Percentiles rank a stretch among this genome's conserved stretches.
Evolutionary conservation across 2,113 vertebrate genomes (phyloP).

Genomic region (Lepus timidus): DNA sequence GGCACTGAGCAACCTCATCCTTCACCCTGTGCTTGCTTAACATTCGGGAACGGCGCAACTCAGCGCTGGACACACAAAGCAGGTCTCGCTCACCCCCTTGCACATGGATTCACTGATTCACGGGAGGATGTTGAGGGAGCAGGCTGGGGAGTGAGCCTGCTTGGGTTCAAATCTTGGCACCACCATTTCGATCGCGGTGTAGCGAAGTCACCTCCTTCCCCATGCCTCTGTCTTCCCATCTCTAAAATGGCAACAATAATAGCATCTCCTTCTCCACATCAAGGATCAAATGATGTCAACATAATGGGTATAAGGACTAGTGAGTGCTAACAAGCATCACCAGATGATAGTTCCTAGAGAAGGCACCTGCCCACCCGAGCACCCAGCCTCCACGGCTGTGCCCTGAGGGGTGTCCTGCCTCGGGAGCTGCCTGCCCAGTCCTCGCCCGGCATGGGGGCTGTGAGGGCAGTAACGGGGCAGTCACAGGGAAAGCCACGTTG

Average conservation of each 20-base stretch:
- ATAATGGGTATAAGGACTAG: neutral
- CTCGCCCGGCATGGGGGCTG: neutral
- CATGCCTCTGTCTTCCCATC: neutral
- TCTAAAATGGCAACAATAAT: neutral
- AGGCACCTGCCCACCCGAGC: neutral
- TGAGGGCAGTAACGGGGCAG: neutral
- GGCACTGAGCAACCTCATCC: neutral
- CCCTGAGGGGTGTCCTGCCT: accelerated
- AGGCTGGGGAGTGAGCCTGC: neutral
- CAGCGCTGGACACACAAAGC: neutral
- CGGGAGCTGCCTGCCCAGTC: neutral
- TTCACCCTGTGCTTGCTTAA: neutral
- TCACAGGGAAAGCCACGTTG: neutral
- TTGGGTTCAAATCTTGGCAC: neutral
- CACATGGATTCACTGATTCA: neutral
- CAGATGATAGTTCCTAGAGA: neutral
- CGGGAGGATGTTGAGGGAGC: neutral
- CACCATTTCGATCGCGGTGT: neutral
- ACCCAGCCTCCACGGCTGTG: accelerated
- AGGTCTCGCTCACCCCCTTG: neutral
- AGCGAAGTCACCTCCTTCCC: neutral
- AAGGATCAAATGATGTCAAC: neutral
- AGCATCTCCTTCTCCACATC: neutral
- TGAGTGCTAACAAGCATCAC: neutral
- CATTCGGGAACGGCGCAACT: neutral